A percentile compares a stretch with the other conserved stretches of the same genome.
Conservation (phyloP, 2,888 invertebrate genomes). For the Melinaea marsaeus region DNA sequence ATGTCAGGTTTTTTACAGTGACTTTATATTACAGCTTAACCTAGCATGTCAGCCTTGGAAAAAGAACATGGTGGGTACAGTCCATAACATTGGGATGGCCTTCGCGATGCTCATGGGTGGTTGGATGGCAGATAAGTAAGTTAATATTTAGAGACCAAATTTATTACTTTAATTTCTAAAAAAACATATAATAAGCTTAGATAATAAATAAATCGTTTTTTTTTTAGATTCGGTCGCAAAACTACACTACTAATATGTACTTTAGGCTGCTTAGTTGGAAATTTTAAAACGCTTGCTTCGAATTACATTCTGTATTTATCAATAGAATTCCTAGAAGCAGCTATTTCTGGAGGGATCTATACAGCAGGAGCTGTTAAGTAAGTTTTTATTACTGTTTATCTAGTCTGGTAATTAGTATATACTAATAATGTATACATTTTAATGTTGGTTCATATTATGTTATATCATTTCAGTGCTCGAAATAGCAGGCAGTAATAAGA, state of each 20-base stretch:
- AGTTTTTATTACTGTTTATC: constrained; percentile 30
- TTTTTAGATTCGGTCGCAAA: constrained; percentile 60
- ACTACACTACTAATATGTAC: constrained; percentile 53
- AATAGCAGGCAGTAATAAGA: constrained; percentile 49
- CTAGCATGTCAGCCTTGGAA: constrained; percentile 60
- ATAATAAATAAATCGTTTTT: neutral
- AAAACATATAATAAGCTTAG: neutral
- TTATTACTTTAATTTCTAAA: constrained; percentile 8
- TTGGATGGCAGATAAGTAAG: constrained; percentile 57
- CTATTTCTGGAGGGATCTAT: constrained; percentile 52
- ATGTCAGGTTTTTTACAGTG: constrained; percentile 9
- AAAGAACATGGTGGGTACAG: constrained; percentile 53
- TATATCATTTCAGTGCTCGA: constrained; percentile 53
- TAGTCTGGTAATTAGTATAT: neutral
- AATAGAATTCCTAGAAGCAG: constrained; percentile 57
- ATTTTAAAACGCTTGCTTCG: constrained; percentile 52
- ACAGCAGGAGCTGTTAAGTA: constrained; percentile 56
- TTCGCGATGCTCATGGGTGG: constrained; percentile 54
- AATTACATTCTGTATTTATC: constrained; percentile 50
- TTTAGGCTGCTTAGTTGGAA: constrained; percentile 49
- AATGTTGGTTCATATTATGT: neutral
- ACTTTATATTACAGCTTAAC: constrained; percentile 43
- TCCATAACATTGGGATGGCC: constrained; percentile 57
- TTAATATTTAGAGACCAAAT: neutral
- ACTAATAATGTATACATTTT: neutral